Conservation (phyloP, 2,113 vertebrate species). For the Ptyas mucosa region DNA sequence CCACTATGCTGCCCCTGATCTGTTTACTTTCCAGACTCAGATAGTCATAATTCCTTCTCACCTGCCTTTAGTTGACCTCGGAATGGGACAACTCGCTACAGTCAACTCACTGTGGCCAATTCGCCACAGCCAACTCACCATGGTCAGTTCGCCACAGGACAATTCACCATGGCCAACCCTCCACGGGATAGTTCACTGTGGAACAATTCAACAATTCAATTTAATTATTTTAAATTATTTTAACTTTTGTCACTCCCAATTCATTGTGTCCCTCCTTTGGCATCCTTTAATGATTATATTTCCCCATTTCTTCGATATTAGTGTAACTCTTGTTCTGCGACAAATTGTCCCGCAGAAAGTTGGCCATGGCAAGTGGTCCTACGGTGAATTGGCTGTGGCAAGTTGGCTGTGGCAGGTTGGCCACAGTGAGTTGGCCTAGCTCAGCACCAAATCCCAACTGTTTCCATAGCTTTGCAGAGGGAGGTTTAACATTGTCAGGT, state of each 20-base stretch:
- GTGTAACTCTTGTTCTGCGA: neutral
- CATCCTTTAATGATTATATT: neutral
- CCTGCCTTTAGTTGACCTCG: neutral
- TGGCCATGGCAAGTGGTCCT: neutral
- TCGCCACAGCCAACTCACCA: neutral
- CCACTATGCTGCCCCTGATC: neutral
- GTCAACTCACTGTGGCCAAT: no score
- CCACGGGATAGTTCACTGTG: accelerated
- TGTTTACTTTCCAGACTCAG: neutral
- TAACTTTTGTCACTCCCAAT: neutral
- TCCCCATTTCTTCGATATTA: neutral
- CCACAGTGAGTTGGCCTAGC: neutral
- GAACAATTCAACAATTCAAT: neutral
- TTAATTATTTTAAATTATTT: neutral
- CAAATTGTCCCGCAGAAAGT: neutral
- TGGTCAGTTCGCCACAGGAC: neutral
- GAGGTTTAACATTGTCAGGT: no score
- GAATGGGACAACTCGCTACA: no score
- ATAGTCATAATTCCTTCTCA: neutral
- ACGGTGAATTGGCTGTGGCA: neutral
- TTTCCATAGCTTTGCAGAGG: neutral
- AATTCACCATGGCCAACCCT: neutral
- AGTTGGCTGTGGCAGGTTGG: no score
- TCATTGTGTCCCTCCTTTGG: neutral
- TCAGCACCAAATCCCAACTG: neutral